These are phyloP conservation scores for Alviniconcha strummeri DNA, from an alignment of 2,888 invertebrate genomes.

Conservation along the genomic window DNA sequence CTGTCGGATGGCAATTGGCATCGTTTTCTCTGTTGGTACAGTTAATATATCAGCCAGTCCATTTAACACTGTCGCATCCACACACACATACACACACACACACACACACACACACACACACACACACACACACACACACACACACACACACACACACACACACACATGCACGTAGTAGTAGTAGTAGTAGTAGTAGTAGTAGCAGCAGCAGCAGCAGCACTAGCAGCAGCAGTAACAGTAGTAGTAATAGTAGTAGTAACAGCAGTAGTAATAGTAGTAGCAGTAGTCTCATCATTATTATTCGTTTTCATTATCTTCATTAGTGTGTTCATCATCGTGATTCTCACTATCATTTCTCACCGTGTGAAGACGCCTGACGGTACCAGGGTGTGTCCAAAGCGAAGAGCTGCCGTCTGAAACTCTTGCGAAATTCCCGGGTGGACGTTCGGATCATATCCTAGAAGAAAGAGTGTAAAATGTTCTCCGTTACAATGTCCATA, in stretches of 20 bases:
- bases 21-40: not conserved
- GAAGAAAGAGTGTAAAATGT: not conserved
- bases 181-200: too few relatives aligned
- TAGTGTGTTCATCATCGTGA: too few relatives aligned
- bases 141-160: not conserved
- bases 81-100: not conserved
- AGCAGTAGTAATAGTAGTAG: too few relatives aligned
- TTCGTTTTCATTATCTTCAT: too few relatives aligned
- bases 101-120: not conserved
- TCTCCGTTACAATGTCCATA: not conserved
- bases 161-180: too few relatives aligned
- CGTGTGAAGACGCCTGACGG: conserved; percentile 87
- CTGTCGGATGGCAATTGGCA: not conserved
- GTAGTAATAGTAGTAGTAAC: too few relatives aligned
- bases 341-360: conserved; percentile 35
- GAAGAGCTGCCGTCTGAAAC: conserved; percentile 88
- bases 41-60: not conserved
- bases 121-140: not conserved
- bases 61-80: not conserved
- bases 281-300: too few relatives aligned
- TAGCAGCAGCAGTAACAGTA: too few relatives aligned
- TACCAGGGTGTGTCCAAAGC: conserved; percentile 96
- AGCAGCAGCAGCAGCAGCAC: too few relatives aligned
- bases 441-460: conserved; percentile 58
- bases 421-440: conserved; percentile 62